Conservation (phyloP, 2,113 vertebrate genomes). For the Tricholaema leucomelas region DNA sequence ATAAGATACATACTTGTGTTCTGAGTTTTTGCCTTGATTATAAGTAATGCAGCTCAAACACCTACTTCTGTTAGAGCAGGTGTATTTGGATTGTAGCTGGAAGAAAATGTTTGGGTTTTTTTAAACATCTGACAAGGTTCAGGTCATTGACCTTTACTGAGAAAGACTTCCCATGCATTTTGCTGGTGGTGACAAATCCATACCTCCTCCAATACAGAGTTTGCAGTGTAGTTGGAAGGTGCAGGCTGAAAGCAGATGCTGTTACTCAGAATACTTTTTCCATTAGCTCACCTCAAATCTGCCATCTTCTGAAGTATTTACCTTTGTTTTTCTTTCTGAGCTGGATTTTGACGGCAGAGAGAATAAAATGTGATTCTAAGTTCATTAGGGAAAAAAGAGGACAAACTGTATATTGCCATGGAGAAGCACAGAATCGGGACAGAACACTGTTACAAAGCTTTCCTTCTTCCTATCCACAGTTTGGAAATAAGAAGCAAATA, state of each 20-base stretch:
- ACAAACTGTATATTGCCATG: not conserved
- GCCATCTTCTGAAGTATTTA: not conserved
- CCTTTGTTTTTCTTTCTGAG: not conserved
- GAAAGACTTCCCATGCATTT: not conserved
- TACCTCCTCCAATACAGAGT: not conserved
- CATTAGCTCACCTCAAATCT: constrained; percentile 7
- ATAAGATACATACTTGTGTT: not conserved
- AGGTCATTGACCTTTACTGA: not conserved
- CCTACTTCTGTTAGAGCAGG: not conserved
- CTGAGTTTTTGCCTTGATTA: not conserved
- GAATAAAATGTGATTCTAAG: not conserved
- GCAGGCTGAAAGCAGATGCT: not conserved
- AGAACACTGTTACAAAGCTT: not conserved
- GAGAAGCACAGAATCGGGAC: not conserved
- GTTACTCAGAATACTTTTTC: not conserved
- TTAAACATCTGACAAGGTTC: not conserved
- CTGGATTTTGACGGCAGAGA: not conserved
- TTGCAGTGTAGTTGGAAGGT: not conserved
- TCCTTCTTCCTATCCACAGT: not conserved
- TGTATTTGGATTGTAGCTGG: not conserved
- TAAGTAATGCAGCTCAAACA: not conserved
- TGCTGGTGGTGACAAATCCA: accelerated
- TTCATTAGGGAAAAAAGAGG: not conserved
- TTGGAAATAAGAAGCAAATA: not conserved
- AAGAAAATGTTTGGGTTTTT: not conserved